These are phyloP conservation scores for Julus scanicus DNA, from an alignment of 2,888 invertebrate species.

Conservation along the genomic window DNA sequence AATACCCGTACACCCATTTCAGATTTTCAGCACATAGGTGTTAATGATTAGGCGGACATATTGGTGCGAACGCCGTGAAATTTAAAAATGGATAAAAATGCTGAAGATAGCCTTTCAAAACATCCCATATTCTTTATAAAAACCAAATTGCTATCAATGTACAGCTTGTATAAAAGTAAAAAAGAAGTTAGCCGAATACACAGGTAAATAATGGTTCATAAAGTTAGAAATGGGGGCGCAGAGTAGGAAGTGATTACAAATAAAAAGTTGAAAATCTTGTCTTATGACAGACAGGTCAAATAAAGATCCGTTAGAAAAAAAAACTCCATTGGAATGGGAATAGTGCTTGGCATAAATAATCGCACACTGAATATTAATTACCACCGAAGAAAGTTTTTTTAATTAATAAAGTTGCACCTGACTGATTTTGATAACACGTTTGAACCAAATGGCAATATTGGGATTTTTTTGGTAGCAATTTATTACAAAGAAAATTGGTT, in stretches of 20 bases:
- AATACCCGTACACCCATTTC: background rate
- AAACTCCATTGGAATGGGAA: background rate
- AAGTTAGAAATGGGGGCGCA: conserved; percentile 48
- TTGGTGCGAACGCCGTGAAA: background rate
- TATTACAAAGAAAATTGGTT: no score
- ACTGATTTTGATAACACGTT: background rate
- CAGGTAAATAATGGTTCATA: conserved; percentile 47
- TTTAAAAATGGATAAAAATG: background rate
- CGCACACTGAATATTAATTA: background rate
- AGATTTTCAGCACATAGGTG: background rate
- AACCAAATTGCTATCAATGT: conserved; percentile 28
- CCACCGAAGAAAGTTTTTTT: background rate
- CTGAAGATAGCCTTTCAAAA: background rate
- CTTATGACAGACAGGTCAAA: conserved; percentile 23
- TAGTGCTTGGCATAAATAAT: conserved; percentile 2
- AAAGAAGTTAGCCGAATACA: conserved; percentile 1
- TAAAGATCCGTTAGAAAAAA: conserved; percentile 1
- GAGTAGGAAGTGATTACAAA: conserved; percentile 52
- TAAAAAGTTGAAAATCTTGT: conserved; percentile 49
- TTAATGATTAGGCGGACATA: background rate
- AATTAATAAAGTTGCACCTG: background rate
- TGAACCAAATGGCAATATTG: background rate
- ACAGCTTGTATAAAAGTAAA: background rate
- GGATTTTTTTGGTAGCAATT: no score
- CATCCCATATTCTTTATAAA: background rate